phyloP scores from a whole-genome alignment of 2,888 invertebrate genomes.

The Sesia bembeciformis region DNA sequence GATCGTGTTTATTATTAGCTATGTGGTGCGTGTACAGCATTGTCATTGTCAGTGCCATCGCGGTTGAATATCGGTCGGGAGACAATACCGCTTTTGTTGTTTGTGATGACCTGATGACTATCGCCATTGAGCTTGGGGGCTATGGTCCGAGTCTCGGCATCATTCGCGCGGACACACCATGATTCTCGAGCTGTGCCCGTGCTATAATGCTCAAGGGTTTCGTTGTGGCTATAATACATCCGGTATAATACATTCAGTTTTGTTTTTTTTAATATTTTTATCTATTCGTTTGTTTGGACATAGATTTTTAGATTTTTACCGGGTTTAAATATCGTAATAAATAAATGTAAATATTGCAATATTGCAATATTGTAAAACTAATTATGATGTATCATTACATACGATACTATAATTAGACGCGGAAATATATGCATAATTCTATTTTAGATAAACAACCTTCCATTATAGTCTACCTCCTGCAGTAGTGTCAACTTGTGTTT shows the following conservation, averaged over 20 bases:
- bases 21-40: slow-evolving; percentile 12
- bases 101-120: not conserved
- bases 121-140: not conserved
- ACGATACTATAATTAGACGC: not conserved
- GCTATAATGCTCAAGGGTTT: slow-evolving; percentile 35
- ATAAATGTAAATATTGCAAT: no score
- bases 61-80: slow-evolving; percentile 8
- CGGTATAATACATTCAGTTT: slow-evolving; percentile 21
- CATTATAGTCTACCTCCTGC: not conserved
- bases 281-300: not conserved
- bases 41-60: slow-evolving; percentile 36
- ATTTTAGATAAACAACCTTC: not conserved
- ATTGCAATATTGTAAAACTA: no score
- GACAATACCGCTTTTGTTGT: slow-evolving; percentile 35
- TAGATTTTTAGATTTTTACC: no score
- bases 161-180: not conserved
- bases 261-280: not conserved
- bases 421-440: not conserved
- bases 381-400: no score
- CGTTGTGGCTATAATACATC: slow-evolving; percentile 32
- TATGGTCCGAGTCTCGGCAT: not conserved
- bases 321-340: no score
- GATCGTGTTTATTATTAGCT: slow-evolving; percentile 8
- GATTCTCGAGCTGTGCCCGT: not conserved
- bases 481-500: not conserved